A percentile compares a stretch with the other conserved stretches of the same genome.
Evolutionary conservation across 1,140 invertebrate species (phyloP).

Genomic region (Neelides sp.): DNA sequence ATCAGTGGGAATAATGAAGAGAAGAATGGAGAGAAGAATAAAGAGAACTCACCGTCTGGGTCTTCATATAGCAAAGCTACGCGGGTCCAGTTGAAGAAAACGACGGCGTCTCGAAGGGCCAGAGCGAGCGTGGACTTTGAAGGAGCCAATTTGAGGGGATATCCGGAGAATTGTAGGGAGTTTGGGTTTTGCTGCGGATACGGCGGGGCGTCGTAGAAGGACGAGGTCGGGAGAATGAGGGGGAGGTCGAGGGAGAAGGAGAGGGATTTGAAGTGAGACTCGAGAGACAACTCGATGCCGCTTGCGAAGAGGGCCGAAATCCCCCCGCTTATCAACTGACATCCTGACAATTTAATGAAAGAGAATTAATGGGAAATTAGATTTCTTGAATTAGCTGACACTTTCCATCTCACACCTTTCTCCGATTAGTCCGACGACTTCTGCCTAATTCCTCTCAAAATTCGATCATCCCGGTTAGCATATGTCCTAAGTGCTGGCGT

Average conservation of each 20-base stretch:
- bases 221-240: slow-evolving; percentile 45
- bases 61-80: slow-evolving; percentile 89
- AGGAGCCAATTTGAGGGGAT: slow-evolving; percentile 82
- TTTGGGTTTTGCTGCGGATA: neutral
- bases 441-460: too few species aligned
- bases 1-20: neutral
- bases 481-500: too few species aligned
- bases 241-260: slow-evolving; percentile 76
- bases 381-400: too few species aligned
- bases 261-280: slow-evolving; percentile 74
- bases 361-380: slow-evolving; percentile 11
- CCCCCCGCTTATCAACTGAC: slow-evolving; percentile 68
- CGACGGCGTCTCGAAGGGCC: slow-evolving; percentile 74
- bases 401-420: too few species aligned
- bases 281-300: slow-evolving; percentile 64
- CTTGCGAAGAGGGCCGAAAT: slow-evolving; percentile 74
- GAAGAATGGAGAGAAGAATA: neutral
- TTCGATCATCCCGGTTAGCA: too few species aligned
- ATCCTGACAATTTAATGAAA: slow-evolving; percentile 48
- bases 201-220: slow-evolving; percentile 17
- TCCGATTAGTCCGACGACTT: too few species aligned
- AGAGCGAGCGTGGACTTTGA: slow-evolving; percentile 65
- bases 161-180: slow-evolving; percentile 46
- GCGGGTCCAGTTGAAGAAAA: slow-evolving; percentile 81
- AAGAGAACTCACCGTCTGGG: slow-evolving; percentile 53